These are phyloP conservation scores for Hoplias malabaricus DNA, from an alignment of 2,113 vertebrate species.

Conservation along the genomic window DNA sequence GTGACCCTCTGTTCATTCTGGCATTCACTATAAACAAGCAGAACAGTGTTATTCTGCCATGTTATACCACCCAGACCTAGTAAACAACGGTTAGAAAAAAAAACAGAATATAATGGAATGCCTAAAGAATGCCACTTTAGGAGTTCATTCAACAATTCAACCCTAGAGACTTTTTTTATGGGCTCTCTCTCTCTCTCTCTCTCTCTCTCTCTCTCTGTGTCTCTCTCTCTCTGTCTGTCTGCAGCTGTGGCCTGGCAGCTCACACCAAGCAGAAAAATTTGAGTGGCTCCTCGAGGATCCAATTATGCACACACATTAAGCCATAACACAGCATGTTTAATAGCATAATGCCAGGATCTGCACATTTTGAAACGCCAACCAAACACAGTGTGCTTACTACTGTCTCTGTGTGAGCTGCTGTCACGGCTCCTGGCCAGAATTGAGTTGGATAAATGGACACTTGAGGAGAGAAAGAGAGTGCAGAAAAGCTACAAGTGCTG, in stretches of 20 bases:
- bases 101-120: no score
- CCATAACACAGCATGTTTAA: slow-evolving; percentile 27
- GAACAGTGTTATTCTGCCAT: no score
- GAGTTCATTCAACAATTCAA: neutral
- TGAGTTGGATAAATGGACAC: neutral
- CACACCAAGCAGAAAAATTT: slow-evolving; percentile 17
- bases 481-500: neutral
- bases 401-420: neutral
- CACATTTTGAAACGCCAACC: slow-evolving; percentile 4
- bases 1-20: no score
- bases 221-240: neutral
- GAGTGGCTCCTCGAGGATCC: slow-evolving; percentile 33
- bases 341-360: slow-evolving; percentile 11
- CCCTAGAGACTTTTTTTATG: no score
- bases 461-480: neutral
- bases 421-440: neutral
- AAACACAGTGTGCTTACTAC: slow-evolving; percentile 8
- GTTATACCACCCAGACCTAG: no score
- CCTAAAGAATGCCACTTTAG: no score
- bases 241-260: slow-evolving; percentile 18
- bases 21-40: no score
- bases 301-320: slow-evolving; percentile 42
- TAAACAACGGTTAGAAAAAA: no score
- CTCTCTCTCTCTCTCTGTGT: slow-evolving; percentile 1
- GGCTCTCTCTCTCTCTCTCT: neutral